Conservation (phyloP, 2,113 vertebrate species). For the Mesembrinibis cayennensis region DNA sequence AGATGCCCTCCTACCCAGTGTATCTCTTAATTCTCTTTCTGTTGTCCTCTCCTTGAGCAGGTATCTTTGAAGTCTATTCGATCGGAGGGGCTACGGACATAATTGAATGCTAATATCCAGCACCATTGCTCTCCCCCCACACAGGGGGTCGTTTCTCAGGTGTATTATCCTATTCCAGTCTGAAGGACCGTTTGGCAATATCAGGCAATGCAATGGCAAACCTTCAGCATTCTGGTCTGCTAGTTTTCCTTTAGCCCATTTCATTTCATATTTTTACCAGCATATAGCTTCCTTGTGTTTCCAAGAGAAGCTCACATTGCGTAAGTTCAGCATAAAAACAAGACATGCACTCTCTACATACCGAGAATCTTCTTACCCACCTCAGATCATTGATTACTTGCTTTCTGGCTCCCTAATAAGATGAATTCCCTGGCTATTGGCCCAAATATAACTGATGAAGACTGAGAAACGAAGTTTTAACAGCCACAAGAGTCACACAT, state of each 20-base stretch:
- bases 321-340: background rate
- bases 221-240: background rate
- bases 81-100: background rate
- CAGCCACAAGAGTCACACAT: background rate
- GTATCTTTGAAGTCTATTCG: background rate
- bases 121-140: background rate
- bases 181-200: background rate
- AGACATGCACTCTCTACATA: background rate
- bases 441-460: background rate
- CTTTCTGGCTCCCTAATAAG: background rate
- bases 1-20: background rate
- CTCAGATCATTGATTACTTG: background rate
- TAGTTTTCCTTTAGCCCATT: background rate
- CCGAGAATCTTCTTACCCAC: background rate
- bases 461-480: background rate
- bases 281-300: background rate
- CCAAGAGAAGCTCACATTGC: background rate
- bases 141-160: fast-evolving
- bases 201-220: background rate
- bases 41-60: background rate
- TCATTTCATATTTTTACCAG: background rate
- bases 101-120: background rate
- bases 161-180: background rate
- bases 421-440: background rate
- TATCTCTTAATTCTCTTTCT: background rate